phyloP scores from a whole-genome alignment of 2,888 invertebrate species.

The Temnothorax unifasciatus region DNA sequence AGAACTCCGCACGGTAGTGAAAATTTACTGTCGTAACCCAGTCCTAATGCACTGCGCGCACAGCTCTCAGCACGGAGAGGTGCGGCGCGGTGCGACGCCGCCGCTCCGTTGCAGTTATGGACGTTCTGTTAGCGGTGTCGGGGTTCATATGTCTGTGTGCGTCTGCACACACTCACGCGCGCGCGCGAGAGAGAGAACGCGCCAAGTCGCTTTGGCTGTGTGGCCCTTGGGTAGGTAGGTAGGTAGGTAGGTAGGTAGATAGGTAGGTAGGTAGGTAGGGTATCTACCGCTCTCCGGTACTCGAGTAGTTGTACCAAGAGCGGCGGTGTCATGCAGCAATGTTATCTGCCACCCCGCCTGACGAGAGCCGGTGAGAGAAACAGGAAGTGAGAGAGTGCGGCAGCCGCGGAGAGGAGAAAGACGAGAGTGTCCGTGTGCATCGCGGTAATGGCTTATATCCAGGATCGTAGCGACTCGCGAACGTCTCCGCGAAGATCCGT shows the following conservation, averaged over 20 bases:
- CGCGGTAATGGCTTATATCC: conserved; percentile 84
- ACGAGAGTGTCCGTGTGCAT: conserved; percentile 73
- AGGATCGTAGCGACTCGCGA: conserved; percentile 78
- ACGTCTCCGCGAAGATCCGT: background rate
- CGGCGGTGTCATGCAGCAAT: conserved; percentile 83
- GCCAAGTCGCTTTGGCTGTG: conserved; percentile 64
- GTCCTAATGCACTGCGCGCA: conserved; percentile 84
- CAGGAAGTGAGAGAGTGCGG: conserved; percentile 56
- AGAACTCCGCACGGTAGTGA: conserved; percentile 85
- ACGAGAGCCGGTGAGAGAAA: conserved; percentile 73
- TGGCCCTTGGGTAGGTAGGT: conserved; percentile 48
- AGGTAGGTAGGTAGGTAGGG: conserved; percentile 43
- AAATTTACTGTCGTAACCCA: conserved; percentile 86
- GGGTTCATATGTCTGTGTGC: conserved; percentile 24
- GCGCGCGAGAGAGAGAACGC: conserved; percentile 41
- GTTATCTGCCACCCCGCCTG: conserved; percentile 84
- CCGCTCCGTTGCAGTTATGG: conserved; percentile 81
- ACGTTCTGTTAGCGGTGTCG: conserved; percentile 78
- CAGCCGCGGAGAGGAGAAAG: conserved; percentile 55
- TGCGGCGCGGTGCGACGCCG: conserved; percentile 61
- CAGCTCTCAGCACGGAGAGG: conserved; percentile 46
- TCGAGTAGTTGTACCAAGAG: conserved; percentile 83
- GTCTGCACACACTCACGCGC: conserved; percentile 7
- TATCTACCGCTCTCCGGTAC: conserved; percentile 78
- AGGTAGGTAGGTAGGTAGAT: conserved; percentile 37